Evolutionary conservation across 2,113 vertebrate species (phyloP).

Genomic region (Grallaria varia): DNA sequence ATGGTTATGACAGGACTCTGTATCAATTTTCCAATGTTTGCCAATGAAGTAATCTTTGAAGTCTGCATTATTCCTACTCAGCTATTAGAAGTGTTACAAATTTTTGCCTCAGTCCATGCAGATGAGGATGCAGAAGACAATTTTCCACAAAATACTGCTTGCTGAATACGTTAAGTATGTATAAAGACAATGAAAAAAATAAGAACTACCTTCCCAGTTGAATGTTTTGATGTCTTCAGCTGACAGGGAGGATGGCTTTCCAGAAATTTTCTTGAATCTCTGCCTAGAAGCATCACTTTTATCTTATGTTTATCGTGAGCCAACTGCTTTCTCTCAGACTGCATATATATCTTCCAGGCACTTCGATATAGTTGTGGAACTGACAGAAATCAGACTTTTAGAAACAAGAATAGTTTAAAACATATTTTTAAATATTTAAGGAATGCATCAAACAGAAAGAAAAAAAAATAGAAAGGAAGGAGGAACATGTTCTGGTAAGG

Average conservation of each 20-base stretch:
- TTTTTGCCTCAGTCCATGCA: background rate
- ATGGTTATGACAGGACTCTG: background rate
- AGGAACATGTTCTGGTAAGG: background rate
- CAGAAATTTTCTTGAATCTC: slow-evolving; percentile 31
- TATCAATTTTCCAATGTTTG: background rate
- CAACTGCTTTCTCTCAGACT: slow-evolving; percentile 7
- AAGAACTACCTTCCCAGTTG: background rate
- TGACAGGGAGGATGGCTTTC: slow-evolving; percentile 1
- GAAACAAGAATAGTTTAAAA: background rate
- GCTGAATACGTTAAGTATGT: background rate
- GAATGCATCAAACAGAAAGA: background rate
- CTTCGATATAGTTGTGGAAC: background rate
- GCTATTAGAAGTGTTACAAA: background rate
- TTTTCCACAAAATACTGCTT: background rate
- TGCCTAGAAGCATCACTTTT: slow-evolving; percentile 48
- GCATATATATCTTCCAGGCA: slow-evolving; percentile 30
- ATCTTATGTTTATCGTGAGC: slow-evolving; percentile 30
- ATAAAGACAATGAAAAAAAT: slow-evolving; percentile 14
- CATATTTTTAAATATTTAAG: background rate
- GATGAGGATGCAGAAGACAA: background rate
- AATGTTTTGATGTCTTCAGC: slow-evolving; percentile 8
- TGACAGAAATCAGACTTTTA: slow-evolving; percentile 32
- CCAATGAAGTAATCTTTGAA: background rate
- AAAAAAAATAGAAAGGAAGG: background rate
- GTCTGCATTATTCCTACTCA: background rate